Base-by-base conservation (phyloP, 2,113 vertebrate species). In the Dolichallabes microphthalmus region DNA sequence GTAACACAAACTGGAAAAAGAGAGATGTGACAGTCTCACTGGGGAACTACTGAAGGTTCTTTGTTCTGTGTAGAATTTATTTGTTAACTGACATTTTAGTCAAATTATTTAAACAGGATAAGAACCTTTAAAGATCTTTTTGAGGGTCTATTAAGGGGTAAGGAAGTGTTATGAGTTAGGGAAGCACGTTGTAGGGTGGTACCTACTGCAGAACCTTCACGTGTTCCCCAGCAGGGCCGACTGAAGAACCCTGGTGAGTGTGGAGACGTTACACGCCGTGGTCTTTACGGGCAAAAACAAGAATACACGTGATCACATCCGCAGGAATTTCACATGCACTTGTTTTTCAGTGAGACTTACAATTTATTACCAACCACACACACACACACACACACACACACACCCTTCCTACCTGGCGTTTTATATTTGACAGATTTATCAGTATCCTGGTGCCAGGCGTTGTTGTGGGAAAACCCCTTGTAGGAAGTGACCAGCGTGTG, bases 401-500 rank as follows among this genome's bases (percentile, higher is more conserved):
- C 13, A 50, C 19, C 76, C 77, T 71, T 52, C n/a, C 17, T 32
- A 57, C 64, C 57, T 58, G n/a, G 30, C 17, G 64, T 77, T 76
- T 55, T 27, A 32, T 86, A 81, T 85, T 32, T 63, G 66, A 71
- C 66, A 52, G 53, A 39, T 86, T 86, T 81, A 80, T 80, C 66
- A 61, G 77, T 57, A 80, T 61, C 66, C 76, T 45, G 64, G 84
- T 77, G 78, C 76, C 84, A 60, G 80, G 78, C 35, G 20, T 20
- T 19, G 69, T 22, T 58, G 76, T 80, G 77, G 57, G 77, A 81
- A 85, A 86, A 22, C 64, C 35, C 35, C 50, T 50, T 2, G 25
- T 69, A 86, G 84, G 84, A 86, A 86, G 78, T 81, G 55, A 35
- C 77, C 66, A 86, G 53, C 45, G 60, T 45, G 15, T 30, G 78